Evolutionary conservation across 2,888 invertebrate species (phyloP), one percentile per base, ranked within the genome.

Genomic region (Drosophila subquinaria): DNA sequence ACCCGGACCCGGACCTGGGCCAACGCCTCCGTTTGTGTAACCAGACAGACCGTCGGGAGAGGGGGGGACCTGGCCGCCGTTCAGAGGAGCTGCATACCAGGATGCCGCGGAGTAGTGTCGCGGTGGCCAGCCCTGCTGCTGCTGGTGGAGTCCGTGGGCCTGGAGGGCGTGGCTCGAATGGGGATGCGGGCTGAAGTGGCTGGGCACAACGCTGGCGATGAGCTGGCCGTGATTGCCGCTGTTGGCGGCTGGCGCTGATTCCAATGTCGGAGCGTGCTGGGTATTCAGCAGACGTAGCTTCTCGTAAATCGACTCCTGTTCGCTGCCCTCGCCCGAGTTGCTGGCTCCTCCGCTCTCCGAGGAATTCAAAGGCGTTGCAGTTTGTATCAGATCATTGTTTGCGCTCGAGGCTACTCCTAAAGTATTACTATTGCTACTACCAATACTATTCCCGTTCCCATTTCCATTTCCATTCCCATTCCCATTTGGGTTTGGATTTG

Each of bases 71-170:
- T 88, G 82, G 30, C 68, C 73, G n/a, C 87, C 79, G 56, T 86
- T 90, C 5, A 92, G 33, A 3, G 92, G 90, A 23, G 92, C 82
- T 23, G 92, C 78, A 71, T 93, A 93, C 92, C 92, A 93, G 3
- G 92, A 83, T 4, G 76, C 79, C 0, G 91, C 73, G 0, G 92
- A 82, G 38, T 92, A 91, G 33, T 90, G 86, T 0, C 90, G 88
- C 10, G 92, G 74, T 38, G 92, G 87, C 92, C 92, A 92, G 72
- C 89, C 80, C 33, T 82, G 82, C 30, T 88, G 84, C 13, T 36
- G 36, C 9, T 78, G 84, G 5, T 78, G 73, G 6, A 73, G 74
- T 17, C 47, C 52, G 17, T 76, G 75, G 1, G 50, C n/a, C 17
- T 72, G 79, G 8, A 77, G 59, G 2, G 70, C 10, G 59, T 73